A percentile compares a stretch with the other conserved stretches of the same genome.
Conservation (phyloP, 2,113 vertebrate genomes). For the Gnathonemus longibarbis region DNA sequence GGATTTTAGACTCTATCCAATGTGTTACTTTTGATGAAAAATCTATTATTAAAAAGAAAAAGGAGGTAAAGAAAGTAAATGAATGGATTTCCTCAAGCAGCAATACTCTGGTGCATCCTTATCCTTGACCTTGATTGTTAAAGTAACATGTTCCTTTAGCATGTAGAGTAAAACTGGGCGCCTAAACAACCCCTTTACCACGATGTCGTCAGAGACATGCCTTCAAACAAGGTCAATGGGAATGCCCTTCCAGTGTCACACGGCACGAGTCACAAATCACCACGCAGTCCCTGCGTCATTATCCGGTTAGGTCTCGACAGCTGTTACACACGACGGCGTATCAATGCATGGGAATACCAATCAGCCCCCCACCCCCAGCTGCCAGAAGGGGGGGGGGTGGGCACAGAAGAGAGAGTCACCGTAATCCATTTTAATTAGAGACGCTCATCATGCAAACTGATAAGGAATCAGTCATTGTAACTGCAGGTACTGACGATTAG, state of each 20-base stretch:
- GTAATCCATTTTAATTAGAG: constrained; percentile 69
- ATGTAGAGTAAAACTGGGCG: neutral
- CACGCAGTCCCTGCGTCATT: constrained; percentile 28
- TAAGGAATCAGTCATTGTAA: constrained; percentile 74
- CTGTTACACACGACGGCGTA: constrained; percentile 20
- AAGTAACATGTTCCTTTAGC: neutral
- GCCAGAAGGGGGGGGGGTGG: neutral
- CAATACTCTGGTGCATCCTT: neutral
- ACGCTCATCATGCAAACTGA: constrained; percentile 70
- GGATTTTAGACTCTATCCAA: neutral
- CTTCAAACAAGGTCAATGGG: constrained; percentile 49
- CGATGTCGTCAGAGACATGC: constrained; percentile 34
- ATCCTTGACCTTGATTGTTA: neutral
- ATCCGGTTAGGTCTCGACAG: constrained; percentile 24
- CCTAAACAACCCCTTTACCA: constrained; percentile 36
- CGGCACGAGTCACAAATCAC: constrained; percentile 27
- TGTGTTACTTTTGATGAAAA: neutral
- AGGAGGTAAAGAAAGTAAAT: neutral
- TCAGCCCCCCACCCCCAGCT: neutral
- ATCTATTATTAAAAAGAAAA: neutral
- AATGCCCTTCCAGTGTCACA: constrained; percentile 19
- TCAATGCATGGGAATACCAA: constrained; percentile 26
- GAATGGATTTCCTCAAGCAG: neutral
- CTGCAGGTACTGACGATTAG: constrained; percentile 72
- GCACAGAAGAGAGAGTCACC: constrained; percentile 4